Conservation (phyloP, 2,113 vertebrate species). For the Microcebus murinus region DNA sequence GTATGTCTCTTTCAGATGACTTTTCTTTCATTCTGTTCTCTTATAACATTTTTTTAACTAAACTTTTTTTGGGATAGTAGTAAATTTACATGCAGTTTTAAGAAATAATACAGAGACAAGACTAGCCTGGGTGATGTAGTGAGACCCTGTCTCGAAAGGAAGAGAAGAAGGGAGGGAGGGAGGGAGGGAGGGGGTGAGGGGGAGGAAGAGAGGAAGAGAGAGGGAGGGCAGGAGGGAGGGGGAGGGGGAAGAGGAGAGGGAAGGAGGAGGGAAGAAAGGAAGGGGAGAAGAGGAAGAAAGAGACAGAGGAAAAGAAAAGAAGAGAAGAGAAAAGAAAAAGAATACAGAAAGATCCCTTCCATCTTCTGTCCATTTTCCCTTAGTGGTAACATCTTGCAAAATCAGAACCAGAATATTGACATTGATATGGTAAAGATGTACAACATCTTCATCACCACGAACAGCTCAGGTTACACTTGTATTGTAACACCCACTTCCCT, state of each 20-base stretch:
- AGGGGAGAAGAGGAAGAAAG: too few species aligned
- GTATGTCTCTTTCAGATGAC: background rate
- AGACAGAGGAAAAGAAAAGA: too few species aligned
- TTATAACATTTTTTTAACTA: background rate
- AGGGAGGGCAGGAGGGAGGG: too few species aligned
- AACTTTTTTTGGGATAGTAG: background rate
- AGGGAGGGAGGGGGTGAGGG: too few species aligned
- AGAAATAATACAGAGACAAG: background rate
- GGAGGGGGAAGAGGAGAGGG: too few species aligned
- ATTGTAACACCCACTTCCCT: too few species aligned
- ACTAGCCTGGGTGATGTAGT: too few species aligned
- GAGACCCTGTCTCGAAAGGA: too few species aligned
- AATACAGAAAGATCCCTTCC: background rate
- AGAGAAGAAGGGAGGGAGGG: too few species aligned
- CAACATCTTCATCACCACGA: background rate
- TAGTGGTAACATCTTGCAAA: background rate
- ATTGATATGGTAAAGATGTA: background rate
- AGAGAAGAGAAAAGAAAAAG: too few species aligned
- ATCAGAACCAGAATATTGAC: background rate
- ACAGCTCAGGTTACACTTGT: background rate
- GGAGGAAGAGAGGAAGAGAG: too few species aligned
- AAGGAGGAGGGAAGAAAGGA: too few species aligned
- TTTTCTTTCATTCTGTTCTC: background rate
- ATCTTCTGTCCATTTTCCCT: background rate
- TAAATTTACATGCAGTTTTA: background rate